Base-by-base conservation (phyloP, 2,888 invertebrate species). In the Miltochrista miniata region DNA sequence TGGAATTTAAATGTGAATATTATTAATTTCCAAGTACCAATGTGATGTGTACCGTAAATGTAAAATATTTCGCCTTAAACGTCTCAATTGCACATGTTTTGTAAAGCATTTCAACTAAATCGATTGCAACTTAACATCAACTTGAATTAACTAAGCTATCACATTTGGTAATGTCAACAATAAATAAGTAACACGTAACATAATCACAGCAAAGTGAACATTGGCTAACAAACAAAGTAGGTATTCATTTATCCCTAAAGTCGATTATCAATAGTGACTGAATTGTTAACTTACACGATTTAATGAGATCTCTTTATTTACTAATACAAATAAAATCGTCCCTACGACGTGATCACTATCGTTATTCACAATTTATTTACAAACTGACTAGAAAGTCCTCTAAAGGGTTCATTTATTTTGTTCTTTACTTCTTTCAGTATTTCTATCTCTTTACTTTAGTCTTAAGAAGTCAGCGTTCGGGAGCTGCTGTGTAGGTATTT, bases 331-430 rank as follows among this genome's bases (percentile, higher is more conserved):
- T 87, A 85, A 86, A 85, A 83, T 78, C 87, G 88, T 77, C 87
- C 64, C 68, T 81, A 75, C 73, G 88, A 86, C 88, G 87, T 74
- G 83, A 80, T 84, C 81, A 85, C 85, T 89, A 88, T 82, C 62
- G 63, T 72, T 91, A 91, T 90, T 91, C 90, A 91, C 90, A 91
- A 81, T 85, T 81, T 91, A 90, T 90, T 84, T 91, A 90, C 90
- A 90, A 85, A 87, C 83, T 90, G 90, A 91, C 90, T 91, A 90
- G 90, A 83, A 81, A 78, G 80, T 82, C 83, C 85, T 84, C 83
- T 86, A 84, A 81, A 79, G 85, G 87, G 77, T 83, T 82, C 64
- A 68, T 77, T 54, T 50, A 56, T 45, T 73, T 76, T 75, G 80
- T 83, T 78, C 77, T 83, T 84, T 79, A 79, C 73, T 75, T 72